These are phyloP conservation scores for Sepioteuthis lessoniana DNA, from an alignment of 2,888 invertebrate species.

Conservation along the genomic window DNA sequence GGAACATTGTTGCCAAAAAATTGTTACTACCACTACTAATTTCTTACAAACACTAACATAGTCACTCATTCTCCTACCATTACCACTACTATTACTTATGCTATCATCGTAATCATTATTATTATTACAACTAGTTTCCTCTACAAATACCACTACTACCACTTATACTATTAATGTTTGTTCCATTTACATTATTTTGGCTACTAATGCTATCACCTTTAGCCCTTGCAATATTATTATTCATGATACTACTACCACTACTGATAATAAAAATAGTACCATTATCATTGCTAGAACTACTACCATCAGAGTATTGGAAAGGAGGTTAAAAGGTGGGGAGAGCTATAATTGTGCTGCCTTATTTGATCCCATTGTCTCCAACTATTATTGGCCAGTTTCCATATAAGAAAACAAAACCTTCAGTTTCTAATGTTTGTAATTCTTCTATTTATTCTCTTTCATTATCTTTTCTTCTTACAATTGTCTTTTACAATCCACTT, in stretches of 20 bases:
- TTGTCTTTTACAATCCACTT: constrained; percentile 33
- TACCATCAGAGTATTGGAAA: neutral
- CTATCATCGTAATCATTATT: neutral
- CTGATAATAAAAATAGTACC: neutral
- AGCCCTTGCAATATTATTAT: neutral
- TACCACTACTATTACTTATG: neutral
- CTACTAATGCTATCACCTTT: neutral
- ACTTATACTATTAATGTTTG: neutral
- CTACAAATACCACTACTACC: too few relatives aligned
- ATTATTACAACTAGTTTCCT: neutral
- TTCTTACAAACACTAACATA: neutral
- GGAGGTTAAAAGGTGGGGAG: neutral
- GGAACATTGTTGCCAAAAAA: neutral
- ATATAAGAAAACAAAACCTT: neutral
- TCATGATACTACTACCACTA: neutral
- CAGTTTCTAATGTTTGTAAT: neutral
- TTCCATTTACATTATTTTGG: neutral
- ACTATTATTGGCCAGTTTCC: neutral
- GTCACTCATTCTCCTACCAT: neutral
- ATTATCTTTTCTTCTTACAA: neutral
- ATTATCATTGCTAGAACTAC: neutral
- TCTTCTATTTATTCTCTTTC: neutral
- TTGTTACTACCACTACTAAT: neutral
- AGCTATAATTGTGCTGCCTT: neutral
- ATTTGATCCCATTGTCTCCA: neutral